Conservation (phyloP, 2,113 vertebrate species). For the Rhynchopsitta pachyrhyncha region DNA sequence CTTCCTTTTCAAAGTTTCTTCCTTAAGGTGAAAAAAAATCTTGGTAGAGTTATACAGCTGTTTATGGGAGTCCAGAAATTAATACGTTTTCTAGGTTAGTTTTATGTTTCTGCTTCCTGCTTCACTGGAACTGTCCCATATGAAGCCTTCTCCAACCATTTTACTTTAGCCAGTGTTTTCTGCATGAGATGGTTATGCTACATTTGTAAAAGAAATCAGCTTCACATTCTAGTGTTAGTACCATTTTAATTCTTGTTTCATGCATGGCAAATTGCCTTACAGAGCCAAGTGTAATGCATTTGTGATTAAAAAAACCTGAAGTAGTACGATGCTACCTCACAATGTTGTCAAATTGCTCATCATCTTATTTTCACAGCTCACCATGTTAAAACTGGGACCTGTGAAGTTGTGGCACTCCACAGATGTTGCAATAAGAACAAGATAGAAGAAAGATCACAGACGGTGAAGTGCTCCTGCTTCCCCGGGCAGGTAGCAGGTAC, state of each 20-base stretch:
- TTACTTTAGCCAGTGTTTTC: conserved; percentile 31
- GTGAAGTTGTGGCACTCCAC: conserved; percentile 96
- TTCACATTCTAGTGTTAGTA: neutral
- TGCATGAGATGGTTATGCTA: neutral
- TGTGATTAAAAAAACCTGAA: conserved; percentile 26
- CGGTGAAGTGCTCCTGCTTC: conserved; percentile 98
- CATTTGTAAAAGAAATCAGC: conserved; percentile 50
- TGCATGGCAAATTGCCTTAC: neutral
- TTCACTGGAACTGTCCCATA: neutral
- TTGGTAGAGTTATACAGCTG: neutral
- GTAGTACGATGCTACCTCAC: neutral
- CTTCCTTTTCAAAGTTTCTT: neutral
- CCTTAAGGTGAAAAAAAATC: neutral
- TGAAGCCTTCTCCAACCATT: neutral
- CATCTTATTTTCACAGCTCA: conserved; percentile 78
- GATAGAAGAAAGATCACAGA: conserved; percentile 98
- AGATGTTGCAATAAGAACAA: conserved; percentile 99
- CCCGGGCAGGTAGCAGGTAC: conserved; percentile 98
- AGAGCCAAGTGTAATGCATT: conserved; percentile 33
- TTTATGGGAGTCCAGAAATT: neutral
- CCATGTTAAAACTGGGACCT: conserved; percentile 93
- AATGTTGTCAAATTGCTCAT: neutral
- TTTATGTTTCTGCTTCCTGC: neutral
- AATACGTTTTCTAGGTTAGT: neutral
- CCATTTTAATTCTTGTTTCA: conserved; percentile 34